Conservation (phyloP, 1,140 invertebrate genomes). For the Batillaria attramentaria region DNA sequence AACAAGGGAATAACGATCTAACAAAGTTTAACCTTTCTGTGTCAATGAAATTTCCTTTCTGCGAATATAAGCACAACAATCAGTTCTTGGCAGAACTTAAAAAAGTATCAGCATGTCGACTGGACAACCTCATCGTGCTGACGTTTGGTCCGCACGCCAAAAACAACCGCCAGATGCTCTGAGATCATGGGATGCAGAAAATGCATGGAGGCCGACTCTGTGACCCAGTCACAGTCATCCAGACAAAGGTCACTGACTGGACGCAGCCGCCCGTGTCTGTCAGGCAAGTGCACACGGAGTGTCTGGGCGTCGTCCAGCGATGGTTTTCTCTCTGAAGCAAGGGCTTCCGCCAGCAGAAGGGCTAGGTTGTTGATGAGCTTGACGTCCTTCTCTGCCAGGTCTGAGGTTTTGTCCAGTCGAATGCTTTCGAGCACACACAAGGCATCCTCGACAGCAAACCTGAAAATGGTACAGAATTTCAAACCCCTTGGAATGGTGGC, state of each 20-base stretch:
- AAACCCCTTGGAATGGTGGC: background rate
- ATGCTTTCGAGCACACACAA: constrained; percentile 9
- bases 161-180: constrained; percentile 26
- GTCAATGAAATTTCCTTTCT: no score
- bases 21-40: no score
- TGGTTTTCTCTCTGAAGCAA: background rate
- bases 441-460: constrained; percentile 32
- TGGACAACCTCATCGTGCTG: constrained; percentile 34
- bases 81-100: no score
- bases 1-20: no score
- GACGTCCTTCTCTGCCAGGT: background rate
- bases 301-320: background rate
- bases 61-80: no score
- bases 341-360: background rate
- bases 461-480: background rate
- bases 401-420: background rate
- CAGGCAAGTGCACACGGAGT: constrained; percentile 32
- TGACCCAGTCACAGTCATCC: constrained; percentile 40
- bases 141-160: constrained; percentile 51
- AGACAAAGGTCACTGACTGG: constrained; percentile 40
- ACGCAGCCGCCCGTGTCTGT: constrained; percentile 25
- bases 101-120: no score
- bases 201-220: constrained; percentile 29
- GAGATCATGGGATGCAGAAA: constrained; percentile 47
- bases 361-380: background rate